These are phyloP conservation scores for Carassius gibelio DNA, from an alignment of 2,113 vertebrate genomes.

Conservation along the genomic window DNA sequence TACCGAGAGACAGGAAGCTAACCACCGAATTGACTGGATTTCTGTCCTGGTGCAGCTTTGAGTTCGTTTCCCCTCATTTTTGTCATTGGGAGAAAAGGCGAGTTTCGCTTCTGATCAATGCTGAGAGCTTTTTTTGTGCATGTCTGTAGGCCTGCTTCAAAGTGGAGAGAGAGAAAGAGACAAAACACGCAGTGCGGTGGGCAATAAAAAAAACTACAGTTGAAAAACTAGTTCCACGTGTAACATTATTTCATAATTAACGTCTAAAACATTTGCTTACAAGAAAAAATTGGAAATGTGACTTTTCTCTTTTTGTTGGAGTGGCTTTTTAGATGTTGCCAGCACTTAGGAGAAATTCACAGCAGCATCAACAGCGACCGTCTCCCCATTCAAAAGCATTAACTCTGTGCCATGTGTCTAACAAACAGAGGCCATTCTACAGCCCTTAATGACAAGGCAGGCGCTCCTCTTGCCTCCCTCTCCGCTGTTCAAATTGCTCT, in stretches of 20 bases:
- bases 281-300: conserved; percentile 70
- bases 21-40: conserved; percentile 68
- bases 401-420: conserved; percentile 99
- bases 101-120: conserved; percentile 5
- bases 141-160: too few species aligned
- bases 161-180: neutral
- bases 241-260: conserved; percentile 55
- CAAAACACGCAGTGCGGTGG: neutral
- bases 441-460: conserved; percentile 99
- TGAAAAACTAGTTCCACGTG: conserved; percentile 42
- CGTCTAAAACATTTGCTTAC: conserved; percentile 72
- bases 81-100: neutral
- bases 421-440: conserved; percentile 99
- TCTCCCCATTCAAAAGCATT: conserved; percentile 93
- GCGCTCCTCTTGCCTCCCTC: conserved; percentile 89
- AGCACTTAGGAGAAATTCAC: conserved; percentile 81
- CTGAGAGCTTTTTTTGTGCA: neutral
- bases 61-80: conserved; percentile 23
- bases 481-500: conserved; percentile 99
- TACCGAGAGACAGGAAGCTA: conserved; percentile 67
- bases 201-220: neutral
- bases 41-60: conserved; percentile 39
- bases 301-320: conserved; percentile 65
- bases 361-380: conserved; percentile 77
- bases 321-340: conserved; percentile 79